Evolutionary conservation across 2,113 vertebrate genomes (phyloP).

Genomic region (Cynopterus brachyotis): DNA sequence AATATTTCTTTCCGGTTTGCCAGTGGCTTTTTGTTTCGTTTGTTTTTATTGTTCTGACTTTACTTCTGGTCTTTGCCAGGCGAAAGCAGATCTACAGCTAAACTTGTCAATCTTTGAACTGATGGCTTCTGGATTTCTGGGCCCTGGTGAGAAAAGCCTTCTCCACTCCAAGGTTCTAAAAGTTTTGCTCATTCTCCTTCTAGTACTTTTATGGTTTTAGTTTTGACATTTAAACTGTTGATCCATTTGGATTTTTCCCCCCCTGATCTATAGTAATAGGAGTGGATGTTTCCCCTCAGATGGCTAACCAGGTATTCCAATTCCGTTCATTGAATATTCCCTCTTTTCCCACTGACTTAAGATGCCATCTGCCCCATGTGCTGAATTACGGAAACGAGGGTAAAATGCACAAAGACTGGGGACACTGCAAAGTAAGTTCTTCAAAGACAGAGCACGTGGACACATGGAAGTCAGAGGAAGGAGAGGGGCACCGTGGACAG

Average conservation of each 20-base stretch:
- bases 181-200: neutral
- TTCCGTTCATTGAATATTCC: neutral
- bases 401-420: neutral
- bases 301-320: neutral
- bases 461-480: neutral
- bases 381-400: neutral
- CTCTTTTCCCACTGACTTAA: neutral
- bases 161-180: neutral
- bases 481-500: neutral
- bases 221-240: neutral
- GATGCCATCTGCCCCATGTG: neutral
- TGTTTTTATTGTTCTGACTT: neutral
- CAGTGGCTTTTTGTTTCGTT: neutral
- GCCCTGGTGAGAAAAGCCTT: neutral
- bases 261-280: neutral
- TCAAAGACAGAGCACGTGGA: neutral
- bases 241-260: neutral
- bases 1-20: neutral
- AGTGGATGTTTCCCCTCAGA: neutral
- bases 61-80: neutral
- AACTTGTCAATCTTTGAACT: neutral
- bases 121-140: neutral
- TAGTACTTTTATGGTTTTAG: neutral
- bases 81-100: neutral
- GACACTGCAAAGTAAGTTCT: neutral